Conservation (phyloP, 1,140 invertebrate genomes). For the Drosophila bifasciata region DNA sequence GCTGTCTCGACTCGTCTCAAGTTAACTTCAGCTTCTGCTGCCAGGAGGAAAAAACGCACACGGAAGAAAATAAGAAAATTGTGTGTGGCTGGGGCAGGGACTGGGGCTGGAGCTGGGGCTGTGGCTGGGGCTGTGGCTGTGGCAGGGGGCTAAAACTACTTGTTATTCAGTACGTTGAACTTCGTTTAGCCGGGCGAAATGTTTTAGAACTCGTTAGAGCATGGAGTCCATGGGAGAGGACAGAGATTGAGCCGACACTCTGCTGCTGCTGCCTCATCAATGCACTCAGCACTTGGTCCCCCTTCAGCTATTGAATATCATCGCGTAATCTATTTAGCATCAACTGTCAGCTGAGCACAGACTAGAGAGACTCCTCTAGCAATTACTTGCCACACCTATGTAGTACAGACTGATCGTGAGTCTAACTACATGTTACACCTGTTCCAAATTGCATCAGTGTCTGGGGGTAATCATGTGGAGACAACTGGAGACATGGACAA, state of each 20-base stretch:
- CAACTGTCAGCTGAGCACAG: slow-evolving; percentile 49
- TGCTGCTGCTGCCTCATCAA: slow-evolving; percentile 52
- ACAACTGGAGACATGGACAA: slow-evolving; percentile 3
- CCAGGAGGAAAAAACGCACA: slow-evolving; percentile 18
- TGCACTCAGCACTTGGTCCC: slow-evolving; percentile 42
- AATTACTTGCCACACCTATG: not conserved
- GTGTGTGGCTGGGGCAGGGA: slow-evolving; percentile 28
- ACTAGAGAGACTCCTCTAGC: not conserved
- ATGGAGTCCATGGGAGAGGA: slow-evolving; percentile 28
- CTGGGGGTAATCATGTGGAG: slow-evolving; percentile 31
- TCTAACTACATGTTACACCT: slow-evolving; percentile 2
- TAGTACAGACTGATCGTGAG: not conserved
- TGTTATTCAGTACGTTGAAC: slow-evolving; percentile 79
- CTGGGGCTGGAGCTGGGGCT: no score
- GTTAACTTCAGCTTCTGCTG: slow-evolving; percentile 38
- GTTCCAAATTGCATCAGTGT: slow-evolving; percentile 30
- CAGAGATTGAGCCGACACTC: slow-evolving; percentile 54
- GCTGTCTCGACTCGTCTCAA: slow-evolving; percentile 58
- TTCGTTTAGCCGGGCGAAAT: slow-evolving; percentile 80
- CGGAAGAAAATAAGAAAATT: slow-evolving; percentile 50
- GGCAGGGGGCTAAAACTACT: no score
- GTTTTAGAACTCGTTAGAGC: slow-evolving; percentile 77
- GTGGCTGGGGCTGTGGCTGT: no score
- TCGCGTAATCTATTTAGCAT: slow-evolving; percentile 68
- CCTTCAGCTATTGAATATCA: slow-evolving; percentile 44